These are phyloP conservation scores for Meliscaeva auricollis DNA, from an alignment of 2,888 invertebrate species.

Conservation along the genomic window DNA sequence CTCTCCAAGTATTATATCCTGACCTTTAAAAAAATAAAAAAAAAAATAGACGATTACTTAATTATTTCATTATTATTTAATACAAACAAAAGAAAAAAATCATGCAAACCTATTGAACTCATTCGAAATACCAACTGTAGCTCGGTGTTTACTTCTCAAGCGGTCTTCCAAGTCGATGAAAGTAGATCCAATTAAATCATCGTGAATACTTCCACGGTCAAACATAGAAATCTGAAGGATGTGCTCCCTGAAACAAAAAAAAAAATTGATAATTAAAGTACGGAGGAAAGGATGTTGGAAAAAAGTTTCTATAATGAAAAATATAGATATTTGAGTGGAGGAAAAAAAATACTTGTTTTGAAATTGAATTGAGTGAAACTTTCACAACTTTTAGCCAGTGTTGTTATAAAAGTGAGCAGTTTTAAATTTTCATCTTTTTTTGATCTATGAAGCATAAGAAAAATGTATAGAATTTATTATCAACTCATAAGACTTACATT, in stretches of 20 bases:
- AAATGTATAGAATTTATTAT: too few relatives aligned
- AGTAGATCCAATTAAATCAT: slow-evolving; percentile 94
- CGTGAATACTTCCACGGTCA: slow-evolving; percentile 89
- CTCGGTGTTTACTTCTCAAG: slow-evolving; percentile 91
- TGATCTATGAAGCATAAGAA: too few relatives aligned
- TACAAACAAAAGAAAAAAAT: not conserved
- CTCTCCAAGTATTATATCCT: slow-evolving; percentile 92
- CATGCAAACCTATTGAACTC: slow-evolving; percentile 88
- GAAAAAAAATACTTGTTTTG: not conserved
- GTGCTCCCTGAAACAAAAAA: slow-evolving; percentile 90
- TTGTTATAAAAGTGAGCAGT: slow-evolving; percentile 7
- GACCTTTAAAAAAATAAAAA: slow-evolving; percentile 80
- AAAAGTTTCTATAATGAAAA: not conserved
- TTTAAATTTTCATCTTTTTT: too few relatives aligned
- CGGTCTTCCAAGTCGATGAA: slow-evolving; percentile 94
- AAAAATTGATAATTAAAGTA: not conserved
- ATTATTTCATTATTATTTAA: not conserved
- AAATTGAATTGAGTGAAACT: slow-evolving; percentile 40
- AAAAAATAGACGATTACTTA: not conserved
- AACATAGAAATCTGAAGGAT: slow-evolving; percentile 89
- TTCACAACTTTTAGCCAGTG: not conserved
- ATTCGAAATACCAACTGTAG: slow-evolving; percentile 90
- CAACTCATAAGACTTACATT: too few relatives aligned
- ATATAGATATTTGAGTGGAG: not conserved
- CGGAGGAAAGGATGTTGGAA: not conserved